Base-by-base conservation (phyloP, 2,888 invertebrate genomes). In the Crematogaster levior region DNA sequence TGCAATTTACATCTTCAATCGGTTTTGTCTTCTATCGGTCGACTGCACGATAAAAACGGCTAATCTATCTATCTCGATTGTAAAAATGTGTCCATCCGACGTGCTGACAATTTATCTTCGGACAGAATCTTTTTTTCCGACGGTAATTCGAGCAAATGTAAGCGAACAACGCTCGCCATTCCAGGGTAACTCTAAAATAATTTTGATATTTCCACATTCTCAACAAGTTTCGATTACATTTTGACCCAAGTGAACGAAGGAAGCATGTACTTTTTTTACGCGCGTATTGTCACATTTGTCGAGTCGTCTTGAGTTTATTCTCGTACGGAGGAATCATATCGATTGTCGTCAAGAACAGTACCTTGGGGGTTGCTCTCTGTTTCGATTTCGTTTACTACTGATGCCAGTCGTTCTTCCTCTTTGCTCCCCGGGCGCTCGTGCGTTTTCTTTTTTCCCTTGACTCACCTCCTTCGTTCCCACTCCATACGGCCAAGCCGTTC, bases 401-500 rank as follows among this genome's bases (percentile, higher is more conserved):
- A 51, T 66, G 70, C 37, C 70, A 58, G 18, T n/a, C 74, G 30
- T 48, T 65, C 60, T 70, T 66, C 46, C 46, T 73, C 70, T 65
- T 68, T 34, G 24, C 79, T 51, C 66, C 40, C 70, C 65, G 66
- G 56, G 70, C 83, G 70, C 74, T 82, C 74, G 53, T 70, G 83
- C 73, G 53, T 79, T 60, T 73, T 40, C 63, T 21, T 84, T 75
- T 85, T 53, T 58, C 72, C 84, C 74, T 86, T 82, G 73, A 84
- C 81, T 83, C 86, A 81, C 80, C 84, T 87, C 80, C 84, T 87
- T 84, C 82, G 90, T 90, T 89, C 89, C 89, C 91, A 91, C 92
- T 90, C 91, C 90, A 92, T 91, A 88, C 85, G 85, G 80, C 89
- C 89, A 89, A 92, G 93, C 90, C 92, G 91, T 92, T 91, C 88